Conservation (phyloP, 2,888 invertebrate genomes). For the Latheticus oryzae region DNA sequence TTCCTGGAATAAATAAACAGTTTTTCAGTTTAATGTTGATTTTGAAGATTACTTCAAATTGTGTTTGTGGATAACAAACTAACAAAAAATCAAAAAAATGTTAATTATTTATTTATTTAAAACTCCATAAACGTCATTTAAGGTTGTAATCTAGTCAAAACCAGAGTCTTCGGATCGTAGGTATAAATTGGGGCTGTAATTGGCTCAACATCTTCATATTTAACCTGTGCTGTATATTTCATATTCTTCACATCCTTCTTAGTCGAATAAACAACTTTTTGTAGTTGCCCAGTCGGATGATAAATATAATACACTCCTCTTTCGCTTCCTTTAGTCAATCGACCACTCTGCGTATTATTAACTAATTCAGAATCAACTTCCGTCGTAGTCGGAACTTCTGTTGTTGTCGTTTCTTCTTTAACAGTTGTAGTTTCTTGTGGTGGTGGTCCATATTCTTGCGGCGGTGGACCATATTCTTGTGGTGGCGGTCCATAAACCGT, state of each 20-base stretch:
- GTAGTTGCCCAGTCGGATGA: slow-evolving; percentile 72
- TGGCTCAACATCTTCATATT: slow-evolving; percentile 73
- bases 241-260: slow-evolving; percentile 68
- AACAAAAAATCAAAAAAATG: too few species aligned
- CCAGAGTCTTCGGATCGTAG: slow-evolving; percentile 56
- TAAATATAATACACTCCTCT: slow-evolving; percentile 74
- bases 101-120: too few species aligned
- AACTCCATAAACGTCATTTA: too few species aligned
- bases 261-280: slow-evolving; percentile 73
- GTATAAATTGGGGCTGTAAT: slow-evolving; percentile 74
- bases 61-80: too few species aligned
- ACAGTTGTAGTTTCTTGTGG: slow-evolving; percentile 54
- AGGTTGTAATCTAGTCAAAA: slow-evolving; percentile 17
- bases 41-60: too few species aligned
- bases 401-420: slow-evolving; percentile 39
- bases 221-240: slow-evolving; percentile 74
- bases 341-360: slow-evolving; percentile 23
- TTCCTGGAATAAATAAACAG: too few species aligned
- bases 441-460: slow-evolving; percentile 45
- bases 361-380: slow-evolving; percentile 29
- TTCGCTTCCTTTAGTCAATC: slow-evolving; percentile 50
- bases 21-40: too few species aligned
- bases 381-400: slow-evolving; percentile 42
- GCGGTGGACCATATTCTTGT: slow-evolving; percentile 52
- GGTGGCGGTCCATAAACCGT: slow-evolving; percentile 60